Percentiles rank a stretch among this genome's conserved stretches.
phyloP scores from a whole-genome alignment of 2,113 vertebrate genomes.

The Azemiops feae region DNA sequence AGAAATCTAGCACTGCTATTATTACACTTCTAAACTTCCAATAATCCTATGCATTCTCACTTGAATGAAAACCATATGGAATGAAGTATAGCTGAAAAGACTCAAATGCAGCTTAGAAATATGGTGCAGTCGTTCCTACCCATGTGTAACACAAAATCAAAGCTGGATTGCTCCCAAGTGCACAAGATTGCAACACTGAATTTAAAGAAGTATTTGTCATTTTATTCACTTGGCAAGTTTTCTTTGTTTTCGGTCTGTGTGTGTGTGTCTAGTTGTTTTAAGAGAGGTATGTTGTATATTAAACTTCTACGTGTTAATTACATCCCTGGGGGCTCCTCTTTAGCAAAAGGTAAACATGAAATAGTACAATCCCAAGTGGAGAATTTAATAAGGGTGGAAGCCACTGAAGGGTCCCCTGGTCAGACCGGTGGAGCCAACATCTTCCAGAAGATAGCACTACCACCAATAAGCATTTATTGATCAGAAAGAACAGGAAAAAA shows the following conservation, averaged over 20 bases:
- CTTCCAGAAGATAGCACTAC: conserved; percentile 57
- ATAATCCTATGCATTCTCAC: background rate
- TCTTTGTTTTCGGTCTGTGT: background rate
- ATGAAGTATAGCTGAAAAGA: background rate
- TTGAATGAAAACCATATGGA: background rate
- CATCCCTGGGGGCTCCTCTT: conserved; percentile 21
- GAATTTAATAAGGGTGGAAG: conserved; percentile 65
- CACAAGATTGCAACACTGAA: conserved; percentile 27
- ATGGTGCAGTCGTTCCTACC: background rate
- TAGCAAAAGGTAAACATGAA: conserved; percentile 59
- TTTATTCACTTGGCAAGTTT: conserved; percentile 16
- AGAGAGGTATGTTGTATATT: conserved; percentile 45
- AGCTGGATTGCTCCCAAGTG: background rate
- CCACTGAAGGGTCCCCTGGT: conserved; percentile 55
- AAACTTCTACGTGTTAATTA: conserved; percentile 37
- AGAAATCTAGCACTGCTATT: conserved; percentile 31
- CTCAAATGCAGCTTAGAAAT: background rate
- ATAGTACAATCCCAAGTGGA: conserved; percentile 57
- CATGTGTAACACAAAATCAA: background rate
- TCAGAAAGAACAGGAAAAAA: conserved; percentile 48
- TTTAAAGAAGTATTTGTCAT: conserved; percentile 49
- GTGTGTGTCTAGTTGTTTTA: background rate
- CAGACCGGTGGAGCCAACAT: conserved; percentile 61
- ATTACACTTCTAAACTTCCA: conserved; percentile 58
- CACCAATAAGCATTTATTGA: conserved; percentile 52